Percentiles rank a stretch among this genome's conserved stretches.
These are phyloP conservation scores for Aethes cnicana DNA, from an alignment of 2,888 invertebrate genomes.

Conservation along the genomic window DNA sequence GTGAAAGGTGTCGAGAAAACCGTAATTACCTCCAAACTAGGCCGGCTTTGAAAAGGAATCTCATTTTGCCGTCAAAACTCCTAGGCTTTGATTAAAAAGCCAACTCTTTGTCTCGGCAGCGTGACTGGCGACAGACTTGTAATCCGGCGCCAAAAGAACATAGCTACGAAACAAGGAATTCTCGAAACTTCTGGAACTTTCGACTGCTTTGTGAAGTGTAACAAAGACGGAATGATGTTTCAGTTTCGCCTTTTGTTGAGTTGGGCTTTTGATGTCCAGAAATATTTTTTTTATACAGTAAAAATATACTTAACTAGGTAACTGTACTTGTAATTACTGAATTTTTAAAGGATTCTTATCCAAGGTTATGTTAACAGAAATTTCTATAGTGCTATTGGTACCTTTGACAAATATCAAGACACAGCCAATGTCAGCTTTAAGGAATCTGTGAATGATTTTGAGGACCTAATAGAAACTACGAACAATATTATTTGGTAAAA, in stretches of 20 bases:
- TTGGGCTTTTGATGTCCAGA: too few relatives aligned
- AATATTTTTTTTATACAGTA: background rate
- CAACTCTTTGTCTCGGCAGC: slow-evolving; percentile 33
- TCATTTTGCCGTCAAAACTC: slow-evolving; percentile 34
- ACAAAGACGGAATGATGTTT: slow-evolving; percentile 29
- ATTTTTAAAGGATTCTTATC: too few relatives aligned
- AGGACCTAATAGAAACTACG: too few relatives aligned
- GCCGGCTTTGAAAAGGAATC: slow-evolving; percentile 29
- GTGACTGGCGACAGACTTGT: slow-evolving; percentile 31
- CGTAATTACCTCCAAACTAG: slow-evolving; percentile 21
- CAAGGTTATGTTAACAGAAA: too few relatives aligned
- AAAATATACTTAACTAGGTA: background rate
- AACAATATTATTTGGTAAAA: too few relatives aligned
- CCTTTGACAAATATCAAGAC: too few relatives aligned
- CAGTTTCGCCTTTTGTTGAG: slow-evolving; percentile 9
- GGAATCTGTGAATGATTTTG: too few relatives aligned
- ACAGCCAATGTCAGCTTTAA: too few relatives aligned
- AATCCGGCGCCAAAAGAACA: slow-evolving; percentile 30
- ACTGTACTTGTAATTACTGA: background rate
- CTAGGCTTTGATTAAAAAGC: slow-evolving; percentile 37
- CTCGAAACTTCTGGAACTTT: slow-evolving; percentile 48
- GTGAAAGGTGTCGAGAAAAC: slow-evolving; percentile 8
- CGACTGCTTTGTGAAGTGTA: slow-evolving; percentile 33
- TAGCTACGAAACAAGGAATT: slow-evolving; percentile 28
- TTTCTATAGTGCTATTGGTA: too few relatives aligned